Evolutionary conservation across 2,888 invertebrate genomes (phyloP), one percentile per base, ranked within the genome.

Genomic region (Nemotelus nigrinus): DNA sequence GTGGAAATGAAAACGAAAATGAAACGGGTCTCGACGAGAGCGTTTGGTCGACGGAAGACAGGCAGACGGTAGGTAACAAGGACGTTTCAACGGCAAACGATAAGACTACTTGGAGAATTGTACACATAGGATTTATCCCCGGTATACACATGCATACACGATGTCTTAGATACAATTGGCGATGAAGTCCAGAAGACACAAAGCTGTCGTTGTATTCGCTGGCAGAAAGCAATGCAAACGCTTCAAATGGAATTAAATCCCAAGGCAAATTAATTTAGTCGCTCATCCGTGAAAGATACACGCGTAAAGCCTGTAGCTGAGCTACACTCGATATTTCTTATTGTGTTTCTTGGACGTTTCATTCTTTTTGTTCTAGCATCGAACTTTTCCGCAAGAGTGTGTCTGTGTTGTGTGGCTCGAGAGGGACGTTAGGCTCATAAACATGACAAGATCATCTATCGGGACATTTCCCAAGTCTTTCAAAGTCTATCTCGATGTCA

Each of bases 241-340:
- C 25, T 39, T 44, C 41, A 71, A 71, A 57, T 57, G 55, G 71
- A 71, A 71, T 71, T 57, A 71, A 71, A 71, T 71, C 71, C 55
- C 55, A 71, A 71, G 55, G 55, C 71, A 71, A 71, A 71, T 55
- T 71, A 53, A 71, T 71, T 71, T 71, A 71, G 55, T n/a, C 44
- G 7, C 55, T 71, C 71, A 55, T 71, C 71, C 25, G 71, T 71
- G 44, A 55, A 71, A 71, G 55, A 71, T 71, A 71, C 71, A 43
- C 41, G 10, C 50, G 8, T 63, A 50, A 8, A 50, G 4, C 63
- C 63, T 25, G 43, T 25, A 63, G 39, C 4, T 41, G 5, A 41
- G 41, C 7, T 41, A 39, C 8, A 63, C 39, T 10, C 5, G 58
- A n/a, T 43, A 41, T 63, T 7, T 43, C 41, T 5, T 50, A 50